phyloP scores from a whole-genome alignment of 1,140 invertebrate species.

The Pachypsylla venusta region DNA sequence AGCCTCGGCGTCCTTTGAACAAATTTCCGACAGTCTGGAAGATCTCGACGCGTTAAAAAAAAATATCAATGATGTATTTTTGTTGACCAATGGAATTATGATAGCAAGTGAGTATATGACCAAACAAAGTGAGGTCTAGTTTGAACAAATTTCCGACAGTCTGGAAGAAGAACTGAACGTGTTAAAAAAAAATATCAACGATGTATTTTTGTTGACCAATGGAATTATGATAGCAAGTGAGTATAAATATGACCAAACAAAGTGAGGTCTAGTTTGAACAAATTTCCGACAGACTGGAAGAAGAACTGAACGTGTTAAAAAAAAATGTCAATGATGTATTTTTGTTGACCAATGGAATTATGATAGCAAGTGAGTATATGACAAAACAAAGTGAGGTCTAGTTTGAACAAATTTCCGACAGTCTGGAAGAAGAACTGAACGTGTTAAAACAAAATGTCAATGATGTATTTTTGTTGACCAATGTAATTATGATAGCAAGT shows the following conservation, averaged over 20 bases:
- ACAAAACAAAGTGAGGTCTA: background rate
- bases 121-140: too few species aligned
- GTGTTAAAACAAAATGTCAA: constrained; percentile 25
- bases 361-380: constrained; percentile 24
- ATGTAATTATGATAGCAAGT: constrained; percentile 25
- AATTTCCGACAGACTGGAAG: background rate
- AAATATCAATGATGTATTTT: constrained; percentile 26
- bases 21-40: constrained; percentile 1
- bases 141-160: constrained; percentile 1
- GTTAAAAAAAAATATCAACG: constrained; percentile 25
- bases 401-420: background rate
- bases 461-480: constrained; percentile 25
- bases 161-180: constrained; percentile 19
- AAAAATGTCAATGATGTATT: constrained; percentile 27
- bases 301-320: constrained; percentile 22
- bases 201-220: constrained; percentile 25
- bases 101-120: constrained; percentile 26
- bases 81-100: constrained; percentile 24
- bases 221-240: constrained; percentile 25
- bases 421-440: constrained; percentile 18
- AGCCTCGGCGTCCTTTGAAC: too few species aligned
- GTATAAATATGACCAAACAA: constrained; percentile 16
- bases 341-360: constrained; percentile 24
- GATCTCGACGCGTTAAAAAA: constrained; percentile 21
- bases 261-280: background rate